Evolutionary conservation across 2,888 invertebrate species (phyloP), one percentile per base, ranked within the genome.

Genomic region (Desoria tigrina): DNA sequence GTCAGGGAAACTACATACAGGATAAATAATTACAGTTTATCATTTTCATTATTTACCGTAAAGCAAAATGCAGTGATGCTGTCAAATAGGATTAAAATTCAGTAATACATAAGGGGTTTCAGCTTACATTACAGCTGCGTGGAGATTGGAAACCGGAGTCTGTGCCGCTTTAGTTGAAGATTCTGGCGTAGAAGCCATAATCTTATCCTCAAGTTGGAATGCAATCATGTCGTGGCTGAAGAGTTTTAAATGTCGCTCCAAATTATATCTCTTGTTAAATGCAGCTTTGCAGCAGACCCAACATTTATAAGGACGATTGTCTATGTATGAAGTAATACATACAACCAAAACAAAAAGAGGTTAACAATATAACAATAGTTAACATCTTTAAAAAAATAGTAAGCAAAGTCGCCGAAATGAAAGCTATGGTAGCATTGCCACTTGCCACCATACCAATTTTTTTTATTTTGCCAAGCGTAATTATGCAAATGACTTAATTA

Each of bases 241-340:
- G 76, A 32, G 73, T 45, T 74, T 74, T 9, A 74, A 74, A 50
- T 76, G 76, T 3, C 76, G 42, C 45, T 76, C 85, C 66, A 91
- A 82, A 78, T 91, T 92, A 79, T 92, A 92, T 78, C 88, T 89
- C 66, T 92, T 83, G 50, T 87, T 82, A 78, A 90, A 90, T 45
- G 84, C 84, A 9, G 87, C 86, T 42, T n/a, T n/a, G n/a, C 84
- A 83, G 79, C 92, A 92, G 27, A 87, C 83, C 69, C 84, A 84
- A 78, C 92, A 92, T 23, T 85, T 85, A 77, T 86, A 91, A 2
- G 86, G 87, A 75, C 88, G 86, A 3, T 83, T 83, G 77, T 86
- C 90, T 88, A 78, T 58, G n/a, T n/a, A n/a, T n/a, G n/a, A n/a
- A n/a, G n/a, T n/a, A n/a, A n/a, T n/a, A n/a, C n/a, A n/a, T n/a